Evolutionary conservation across 2,797 vertebrate genomes (phyloP), one percentile per base, ranked within the genome.

Genomic region (Dallia pectoralis): DNA sequence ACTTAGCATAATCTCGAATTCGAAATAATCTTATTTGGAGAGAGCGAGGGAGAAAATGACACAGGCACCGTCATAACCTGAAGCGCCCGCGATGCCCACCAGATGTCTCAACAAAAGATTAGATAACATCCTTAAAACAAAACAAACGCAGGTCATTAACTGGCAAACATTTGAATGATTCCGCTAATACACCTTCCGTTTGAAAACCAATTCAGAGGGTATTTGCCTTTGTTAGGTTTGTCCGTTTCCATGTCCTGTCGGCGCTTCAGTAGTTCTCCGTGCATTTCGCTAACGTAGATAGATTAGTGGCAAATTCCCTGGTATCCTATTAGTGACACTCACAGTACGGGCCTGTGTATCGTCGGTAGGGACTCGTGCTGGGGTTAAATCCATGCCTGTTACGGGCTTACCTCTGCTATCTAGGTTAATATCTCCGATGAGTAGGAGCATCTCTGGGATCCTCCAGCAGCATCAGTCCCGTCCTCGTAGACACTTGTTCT

Each of bases 251-350:
- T 47, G 84, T 86, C 87, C 85, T 89, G 77, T 86, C 74, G 85
- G 79, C 71, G 4, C 85, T 89, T 83, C 78, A 81, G 69, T 75
- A 33, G 79, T 81, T 85, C 79, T 81, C 84, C 82, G 67, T 88
- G 85, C 81, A 82, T 84, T 86, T 90, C 89, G 61, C 36, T 88
- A 87, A 82, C 74, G 82, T 82, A n/a, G n/a, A n/a, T 64, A 83
- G 90, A 90, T 92, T 91, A 93, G 79, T 15, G 51, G 73, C 82
- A 82, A 86, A 86, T 87, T 85, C 82, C 74, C 76, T 67, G 71
- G 89, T 85, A 91, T 91, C 90, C 91, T 89, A 87, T 91, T 89
- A 91, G 40, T 69, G 73, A n/a, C 36, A 86, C 87, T 81, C 82
- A 84, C 82, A 88, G 87, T 82, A 83, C 82, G 74, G 81, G 77